phyloP scores from a whole-genome alignment of 2,888 invertebrate species.

The Raillietiella orientalis region DNA sequence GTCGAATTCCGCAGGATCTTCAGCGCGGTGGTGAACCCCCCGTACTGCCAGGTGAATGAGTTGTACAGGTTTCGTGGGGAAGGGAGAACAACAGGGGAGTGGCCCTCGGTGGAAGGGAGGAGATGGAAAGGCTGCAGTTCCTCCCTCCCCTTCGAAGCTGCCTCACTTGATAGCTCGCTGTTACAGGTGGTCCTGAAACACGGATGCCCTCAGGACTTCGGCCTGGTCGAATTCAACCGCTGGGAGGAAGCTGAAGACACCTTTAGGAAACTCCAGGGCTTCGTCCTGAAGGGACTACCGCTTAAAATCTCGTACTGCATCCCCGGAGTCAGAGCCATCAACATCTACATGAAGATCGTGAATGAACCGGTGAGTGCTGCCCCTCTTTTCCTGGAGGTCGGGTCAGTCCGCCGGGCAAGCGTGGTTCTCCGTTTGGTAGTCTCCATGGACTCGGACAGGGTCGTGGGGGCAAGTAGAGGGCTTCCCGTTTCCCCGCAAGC shows the following conservation, averaged over 20 bases:
- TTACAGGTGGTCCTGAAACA: conserved; percentile 17
- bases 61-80: too few relatives aligned
- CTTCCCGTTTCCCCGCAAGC: too few relatives aligned
- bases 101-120: too few relatives aligned
- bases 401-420: too few relatives aligned
- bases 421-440: too few relatives aligned
- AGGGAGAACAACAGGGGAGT: too few relatives aligned
- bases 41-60: conserved; percentile 17
- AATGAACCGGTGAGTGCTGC: conserved; percentile 12
- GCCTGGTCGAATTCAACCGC: conserved; percentile 16
- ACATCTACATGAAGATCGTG: conserved; percentile 16
- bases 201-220: conserved; percentile 18
- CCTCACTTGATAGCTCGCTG: conserved; percentile 3
- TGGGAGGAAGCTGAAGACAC: conserved; percentile 15
- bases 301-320: conserved; percentile 18
- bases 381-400: conserved; percentile 1
- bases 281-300: conserved; percentile 12
- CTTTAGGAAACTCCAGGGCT: conserved; percentile 12
- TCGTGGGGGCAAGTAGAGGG: too few relatives aligned
- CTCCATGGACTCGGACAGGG: too few relatives aligned
- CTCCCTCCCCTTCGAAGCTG: too few relatives aligned
- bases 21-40: conserved; percentile 15
- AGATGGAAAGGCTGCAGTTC: too few relatives aligned
- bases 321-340: conserved; percentile 18
- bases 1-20: conserved; percentile 17